Base-by-base conservation (phyloP, 2,797 vertebrate species). In the Antennarius maculatus region DNA sequence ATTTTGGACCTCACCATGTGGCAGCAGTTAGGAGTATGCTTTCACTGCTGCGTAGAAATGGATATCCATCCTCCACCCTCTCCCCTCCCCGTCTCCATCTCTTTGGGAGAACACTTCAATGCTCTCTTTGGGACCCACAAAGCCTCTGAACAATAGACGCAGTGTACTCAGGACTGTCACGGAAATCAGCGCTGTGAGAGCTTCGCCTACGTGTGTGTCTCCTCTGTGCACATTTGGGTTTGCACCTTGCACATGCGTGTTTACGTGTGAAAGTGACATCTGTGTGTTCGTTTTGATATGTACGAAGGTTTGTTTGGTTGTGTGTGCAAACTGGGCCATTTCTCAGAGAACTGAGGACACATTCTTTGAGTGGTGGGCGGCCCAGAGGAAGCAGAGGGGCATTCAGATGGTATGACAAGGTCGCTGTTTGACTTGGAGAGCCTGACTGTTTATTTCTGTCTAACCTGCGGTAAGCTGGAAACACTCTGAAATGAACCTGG, bases 401-500 rank as follows among this genome's bases (percentile, higher is more conserved):
- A 78, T 71, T 86, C 74, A 81, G 71, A 77, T 76, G 82, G 41
- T 54, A 51, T 73, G 84, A 79, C 70, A 55, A 62, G 61, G 60
- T 71, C 1, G 46, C 76, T 85, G 84, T 85, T 81, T 81, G 49
- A 83, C 86, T 88, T 88, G 84, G 84, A 86, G 66, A 41, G 75
- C 43, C 48, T 0, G 18, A 7, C 68, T 87, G 84, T 85, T 68
- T 88, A 80, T 81, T 87, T 71, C 79, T 82, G 79, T 85, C 66
- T 52, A 79, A 84, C 82, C 77, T 81, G 81, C 67, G 78, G 68
- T 41, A 56, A 71, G 78, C 65, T 74, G 65, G 83, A 67, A 76
- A 42, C 48, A 69, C 46, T 54, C 61, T 59, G 51, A 82, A 71
- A 70, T 17, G 45, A 56, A 73, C 37, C 63, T 62, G 76, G 64